Evolutionary conservation across 2,113 vertebrate genomes (phyloP).

Genomic region (Rafetus swinhoei): DNA sequence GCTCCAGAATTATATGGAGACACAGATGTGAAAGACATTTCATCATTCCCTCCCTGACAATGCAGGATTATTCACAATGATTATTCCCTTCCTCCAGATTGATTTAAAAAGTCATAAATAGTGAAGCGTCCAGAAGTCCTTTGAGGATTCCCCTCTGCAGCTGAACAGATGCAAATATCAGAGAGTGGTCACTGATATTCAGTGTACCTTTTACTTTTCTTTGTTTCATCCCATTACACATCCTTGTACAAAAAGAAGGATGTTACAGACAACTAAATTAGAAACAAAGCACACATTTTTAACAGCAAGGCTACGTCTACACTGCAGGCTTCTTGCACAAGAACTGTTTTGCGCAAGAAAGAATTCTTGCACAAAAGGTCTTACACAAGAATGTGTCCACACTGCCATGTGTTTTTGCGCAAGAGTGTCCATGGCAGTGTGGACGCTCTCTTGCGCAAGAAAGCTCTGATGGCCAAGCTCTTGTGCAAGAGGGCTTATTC

Average conservation of each 20-base stretch:
- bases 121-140: rapidly evolving
- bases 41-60: background rate
- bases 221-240: rapidly evolving
- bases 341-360: no score
- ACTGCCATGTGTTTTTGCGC: no score
- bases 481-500: no score
- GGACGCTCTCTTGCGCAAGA: no score
- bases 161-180: background rate
- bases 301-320: background rate
- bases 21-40: background rate
- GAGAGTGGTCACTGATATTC: background rate
- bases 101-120: background rate
- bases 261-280: background rate
- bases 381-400: no score
- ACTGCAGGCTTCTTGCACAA: no score
- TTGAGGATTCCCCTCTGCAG: background rate
- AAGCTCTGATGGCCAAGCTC: no score
- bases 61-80: background rate
- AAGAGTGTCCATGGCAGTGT: no score
- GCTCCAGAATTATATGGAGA: background rate
- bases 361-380: no score
- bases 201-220: background rate
- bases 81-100: background rate
- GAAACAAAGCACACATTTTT: background rate
- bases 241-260: background rate